Evolutionary conservation across 2,113 vertebrate species (phyloP).

Genomic region (Taurulus bubalis): DNA sequence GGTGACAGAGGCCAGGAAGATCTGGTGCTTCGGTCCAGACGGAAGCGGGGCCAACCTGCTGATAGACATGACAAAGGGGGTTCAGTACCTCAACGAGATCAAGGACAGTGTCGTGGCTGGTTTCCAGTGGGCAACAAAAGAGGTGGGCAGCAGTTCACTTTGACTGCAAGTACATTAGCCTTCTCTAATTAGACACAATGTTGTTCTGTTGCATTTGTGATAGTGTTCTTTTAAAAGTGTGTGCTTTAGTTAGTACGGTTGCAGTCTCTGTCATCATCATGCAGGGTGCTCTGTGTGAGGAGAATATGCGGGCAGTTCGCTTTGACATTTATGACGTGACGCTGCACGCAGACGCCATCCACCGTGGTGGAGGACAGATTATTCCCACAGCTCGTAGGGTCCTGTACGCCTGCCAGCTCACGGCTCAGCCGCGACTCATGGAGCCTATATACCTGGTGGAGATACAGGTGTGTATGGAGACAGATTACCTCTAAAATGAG

Average conservation of each 20-base stretch:
- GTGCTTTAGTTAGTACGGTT: not conserved
- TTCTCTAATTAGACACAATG: not conserved
- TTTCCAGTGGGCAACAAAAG: constrained; percentile 97
- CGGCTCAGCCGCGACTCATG: constrained; percentile 91
- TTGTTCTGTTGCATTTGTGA: not conserved
- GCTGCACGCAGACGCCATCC: constrained; percentile 92
- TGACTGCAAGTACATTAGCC: not conserved
- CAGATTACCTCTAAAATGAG: not conserved
- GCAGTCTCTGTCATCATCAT: not conserved
- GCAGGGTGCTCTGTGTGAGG: constrained; percentile 92
- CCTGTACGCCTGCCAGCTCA: constrained; percentile 92
- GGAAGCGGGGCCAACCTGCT: constrained; percentile 94
- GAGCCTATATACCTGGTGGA: constrained; percentile 96
- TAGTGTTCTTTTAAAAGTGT: not conserved
- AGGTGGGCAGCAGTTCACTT: constrained; percentile 79
- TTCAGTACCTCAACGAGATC: constrained; percentile 98
- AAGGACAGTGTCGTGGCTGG: constrained; percentile 97
- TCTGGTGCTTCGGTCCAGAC: constrained; percentile 97
- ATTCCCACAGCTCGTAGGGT: constrained; percentile 92
- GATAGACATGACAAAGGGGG: constrained; percentile 95
- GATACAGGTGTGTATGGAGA: constrained; percentile 87
- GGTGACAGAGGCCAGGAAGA: constrained; percentile 92
- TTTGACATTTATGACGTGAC: constrained; percentile 94
- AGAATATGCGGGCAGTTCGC: constrained; percentile 91
- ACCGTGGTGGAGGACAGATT: constrained; percentile 95